Evolutionary conservation across 1,140 invertebrate genomes (phyloP), one percentile per base, ranked within the genome.

Genomic region (Latrodectus geometricus): DNA sequence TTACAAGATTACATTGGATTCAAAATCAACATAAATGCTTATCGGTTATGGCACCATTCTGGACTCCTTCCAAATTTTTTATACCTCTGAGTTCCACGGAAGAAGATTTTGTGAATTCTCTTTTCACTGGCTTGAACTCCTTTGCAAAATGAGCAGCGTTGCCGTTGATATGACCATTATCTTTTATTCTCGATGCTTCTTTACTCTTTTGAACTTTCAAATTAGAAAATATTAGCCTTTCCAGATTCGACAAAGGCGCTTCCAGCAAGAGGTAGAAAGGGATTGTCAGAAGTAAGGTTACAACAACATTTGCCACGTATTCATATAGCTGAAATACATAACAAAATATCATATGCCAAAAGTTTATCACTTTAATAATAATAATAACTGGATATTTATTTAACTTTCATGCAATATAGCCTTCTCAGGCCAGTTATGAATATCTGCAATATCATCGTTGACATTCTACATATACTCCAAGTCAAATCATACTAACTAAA

Each of bases 251-350:
- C 11, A 85, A 15, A 1, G 81, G 79, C 15, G 74, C 87, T 65
- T 88, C 79, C 48, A 88, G 12, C 20, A 78, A 12, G 9, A 83
- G 54, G 9, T 78, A 75, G 14, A 85, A 75, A 14, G 70, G 72
- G 5, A 77, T 21, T 2, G 73, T 35, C 14, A 78, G 75, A 7
- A 77, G n/a, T 3, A 73, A 14, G n/a, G 73, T 81, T 9, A 35
- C 21, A 15, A 88, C 85, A 15, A 87, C 21, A 21, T 86, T 78
- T 4, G 61, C 84, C 9, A 79, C 50, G 54, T 49, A 86, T 21
- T 86, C 84, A 65, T 86, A 86, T 14, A 86, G 23, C 84, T 86
- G 23, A 35, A 35, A 35, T 3, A 23, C n/a, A 77, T 21, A 15
- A 77, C 8, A 50, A 23, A 12, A 61, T 15, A 20, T 77, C 56